Evolutionary conservation across 2,797 vertebrate species (phyloP).

Genomic region (Sciaenops ocellatus): DNA sequence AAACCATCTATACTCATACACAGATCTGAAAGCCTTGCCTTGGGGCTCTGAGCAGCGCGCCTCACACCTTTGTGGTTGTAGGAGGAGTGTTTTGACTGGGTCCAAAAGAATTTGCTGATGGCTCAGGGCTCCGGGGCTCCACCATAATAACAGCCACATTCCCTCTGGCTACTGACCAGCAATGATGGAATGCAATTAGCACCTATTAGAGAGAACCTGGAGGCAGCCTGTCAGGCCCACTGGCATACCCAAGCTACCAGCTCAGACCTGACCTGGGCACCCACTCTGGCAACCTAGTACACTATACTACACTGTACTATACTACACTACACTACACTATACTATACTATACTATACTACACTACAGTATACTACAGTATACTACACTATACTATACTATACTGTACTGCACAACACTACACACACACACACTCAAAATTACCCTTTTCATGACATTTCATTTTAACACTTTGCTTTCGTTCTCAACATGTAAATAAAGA

Average conservation of each 20-base stretch:
- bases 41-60: slow-evolving; percentile 33
- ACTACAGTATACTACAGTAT: too few relatives aligned
- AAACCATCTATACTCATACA: background rate
- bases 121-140: slow-evolving; percentile 62
- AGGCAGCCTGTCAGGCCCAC: slow-evolving; percentile 79
- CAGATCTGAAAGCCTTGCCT: slow-evolving; percentile 28
- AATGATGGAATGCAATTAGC: slow-evolving; percentile 89
- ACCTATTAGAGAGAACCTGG: slow-evolving; percentile 84
- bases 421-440: too few relatives aligned
- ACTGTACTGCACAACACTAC: too few relatives aligned
- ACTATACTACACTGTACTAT: too few relatives aligned
- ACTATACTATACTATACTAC: too few relatives aligned
- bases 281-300: slow-evolving; percentile 6
- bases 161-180: slow-evolving; percentile 84
- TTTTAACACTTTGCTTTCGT: too few relatives aligned
- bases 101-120: slow-evolving; percentile 87
- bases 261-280: slow-evolving; percentile 30
- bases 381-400: too few relatives aligned
- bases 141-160: slow-evolving; percentile 88
- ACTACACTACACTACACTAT: background rate
- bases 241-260: slow-evolving; percentile 45
- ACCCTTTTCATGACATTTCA: too few relatives aligned
- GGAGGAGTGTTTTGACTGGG: slow-evolving; percentile 75
- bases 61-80: slow-evolving; percentile 82
- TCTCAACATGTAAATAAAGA: too few relatives aligned